Percentiles rank a stretch among this genome's conserved stretches.
phyloP scores from a whole-genome alignment of 2,797 vertebrate genomes.

The Rhinogobio ventralis region DNA sequence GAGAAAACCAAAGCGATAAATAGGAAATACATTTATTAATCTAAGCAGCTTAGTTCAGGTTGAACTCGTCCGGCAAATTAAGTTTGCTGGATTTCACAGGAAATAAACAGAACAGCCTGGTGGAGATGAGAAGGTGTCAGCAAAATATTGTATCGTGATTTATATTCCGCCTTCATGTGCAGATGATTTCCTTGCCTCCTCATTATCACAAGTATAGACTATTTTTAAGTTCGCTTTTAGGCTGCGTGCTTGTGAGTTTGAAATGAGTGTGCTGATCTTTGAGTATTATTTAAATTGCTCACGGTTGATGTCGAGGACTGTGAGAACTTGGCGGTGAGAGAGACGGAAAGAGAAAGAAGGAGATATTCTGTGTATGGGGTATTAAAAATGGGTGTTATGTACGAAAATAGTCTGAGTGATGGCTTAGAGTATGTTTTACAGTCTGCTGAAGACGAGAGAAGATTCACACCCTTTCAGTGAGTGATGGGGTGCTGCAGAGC shows the following conservation, averaged over 20 bases:
- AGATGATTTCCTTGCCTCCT: slow-evolving; percentile 44
- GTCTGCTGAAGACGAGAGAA: slow-evolving; percentile 26
- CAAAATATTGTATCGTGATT: slow-evolving; percentile 61
- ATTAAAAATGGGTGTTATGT: slow-evolving; percentile 12
- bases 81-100: slow-evolving; percentile 83
- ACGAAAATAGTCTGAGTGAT: slow-evolving; percentile 39
- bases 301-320: slow-evolving; percentile 16
- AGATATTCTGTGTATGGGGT: background rate
- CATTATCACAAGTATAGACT: slow-evolving; percentile 44
- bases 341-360: background rate
- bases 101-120: slow-evolving; percentile 75
- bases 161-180: slow-evolving; percentile 56
- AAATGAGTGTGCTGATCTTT: slow-evolving; percentile 34
- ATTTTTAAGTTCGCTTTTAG: slow-evolving; percentile 34
- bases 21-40: slow-evolving; percentile 84
- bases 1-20: slow-evolving; percentile 83
- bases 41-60: slow-evolving; percentile 86
- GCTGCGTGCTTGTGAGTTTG: slow-evolving; percentile 1
- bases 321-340: background rate
- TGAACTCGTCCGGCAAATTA: slow-evolving; percentile 82
- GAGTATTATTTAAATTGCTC: slow-evolving; percentile 37
- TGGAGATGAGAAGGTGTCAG: slow-evolving; percentile 64
- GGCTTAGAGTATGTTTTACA: slow-evolving; percentile 9
- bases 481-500: background rate
- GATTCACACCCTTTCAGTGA: slow-evolving; percentile 29